phyloP scores from a whole-genome alignment of 2,888 invertebrate species.

The Cantharis flavilabris region DNA sequence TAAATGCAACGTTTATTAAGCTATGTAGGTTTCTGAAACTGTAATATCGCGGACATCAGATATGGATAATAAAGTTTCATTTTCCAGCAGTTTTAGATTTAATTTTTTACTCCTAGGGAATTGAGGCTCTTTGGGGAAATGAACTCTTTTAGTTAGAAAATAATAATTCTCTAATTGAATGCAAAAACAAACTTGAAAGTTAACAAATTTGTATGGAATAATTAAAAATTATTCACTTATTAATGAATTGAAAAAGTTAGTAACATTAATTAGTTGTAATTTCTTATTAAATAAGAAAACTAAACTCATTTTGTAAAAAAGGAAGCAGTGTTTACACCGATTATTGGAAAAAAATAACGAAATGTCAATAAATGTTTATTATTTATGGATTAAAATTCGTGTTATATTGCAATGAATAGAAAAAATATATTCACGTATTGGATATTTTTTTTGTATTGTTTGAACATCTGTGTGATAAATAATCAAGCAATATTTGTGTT shows the following conservation, averaged over 20 bases:
- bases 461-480: neutral
- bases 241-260: neutral
- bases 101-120: neutral
- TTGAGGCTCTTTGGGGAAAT: neutral
- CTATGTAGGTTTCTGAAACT: no score
- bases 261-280: neutral
- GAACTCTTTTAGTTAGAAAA: neutral
- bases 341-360: neutral
- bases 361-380: neutral
- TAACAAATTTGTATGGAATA: neutral
- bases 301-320: neutral
- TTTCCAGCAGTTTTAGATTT: neutral
- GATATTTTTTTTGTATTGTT: neutral
- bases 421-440: neutral
- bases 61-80: neutral
- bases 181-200: neutral
- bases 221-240: neutral
- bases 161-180: neutral
- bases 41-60: neutral
- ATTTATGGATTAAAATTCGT: neutral
- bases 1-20: no score
- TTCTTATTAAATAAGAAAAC: neutral
- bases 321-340: neutral
- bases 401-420: neutral
- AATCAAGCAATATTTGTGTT: neutral